Percentiles rank a stretch among this genome's conserved stretches.
phyloP scores from a whole-genome alignment of 2,113 vertebrate genomes.

The Tachuris rubrigastra region DNA sequence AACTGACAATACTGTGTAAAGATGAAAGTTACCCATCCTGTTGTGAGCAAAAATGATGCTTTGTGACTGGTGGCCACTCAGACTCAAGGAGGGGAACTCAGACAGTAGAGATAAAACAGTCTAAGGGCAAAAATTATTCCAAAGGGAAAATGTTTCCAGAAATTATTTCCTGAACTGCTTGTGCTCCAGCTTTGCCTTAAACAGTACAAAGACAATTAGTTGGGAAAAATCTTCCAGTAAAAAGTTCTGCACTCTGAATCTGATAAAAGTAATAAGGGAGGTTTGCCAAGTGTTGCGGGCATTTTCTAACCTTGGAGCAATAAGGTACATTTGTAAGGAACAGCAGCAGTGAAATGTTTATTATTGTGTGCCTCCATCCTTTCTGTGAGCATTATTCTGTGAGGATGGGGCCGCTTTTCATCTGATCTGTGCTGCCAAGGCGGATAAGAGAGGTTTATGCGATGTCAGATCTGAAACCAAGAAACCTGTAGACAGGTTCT shows the following conservation, averaged over 20 bases:
- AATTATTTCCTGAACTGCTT: background rate
- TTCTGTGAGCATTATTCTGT: constrained; percentile 40
- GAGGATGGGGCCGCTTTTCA: constrained; percentile 26
- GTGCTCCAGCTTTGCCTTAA: background rate
- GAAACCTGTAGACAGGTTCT: constrained; percentile 72
- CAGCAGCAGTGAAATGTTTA: constrained; percentile 50
- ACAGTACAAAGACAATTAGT: background rate
- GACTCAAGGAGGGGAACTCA: background rate
- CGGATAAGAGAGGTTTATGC: constrained; percentile 32
- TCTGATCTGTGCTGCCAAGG: constrained; percentile 44
- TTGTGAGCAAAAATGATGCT: background rate
- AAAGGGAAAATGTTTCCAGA: background rate
- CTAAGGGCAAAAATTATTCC: background rate
- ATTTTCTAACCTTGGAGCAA: background rate
- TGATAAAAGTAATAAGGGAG: background rate
- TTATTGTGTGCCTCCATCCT: constrained; percentile 39
- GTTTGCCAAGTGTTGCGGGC: background rate
- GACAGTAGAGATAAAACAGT: background rate
- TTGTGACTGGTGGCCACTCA: background rate
- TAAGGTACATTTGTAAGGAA: background rate
- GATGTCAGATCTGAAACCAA: constrained; percentile 63
- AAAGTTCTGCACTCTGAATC: background rate
- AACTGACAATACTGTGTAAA: background rate
- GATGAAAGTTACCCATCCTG: background rate
- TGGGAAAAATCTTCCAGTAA: background rate